Base-by-base conservation (phyloP, 2,888 invertebrate species). In the Byasa hedistus region DNA sequence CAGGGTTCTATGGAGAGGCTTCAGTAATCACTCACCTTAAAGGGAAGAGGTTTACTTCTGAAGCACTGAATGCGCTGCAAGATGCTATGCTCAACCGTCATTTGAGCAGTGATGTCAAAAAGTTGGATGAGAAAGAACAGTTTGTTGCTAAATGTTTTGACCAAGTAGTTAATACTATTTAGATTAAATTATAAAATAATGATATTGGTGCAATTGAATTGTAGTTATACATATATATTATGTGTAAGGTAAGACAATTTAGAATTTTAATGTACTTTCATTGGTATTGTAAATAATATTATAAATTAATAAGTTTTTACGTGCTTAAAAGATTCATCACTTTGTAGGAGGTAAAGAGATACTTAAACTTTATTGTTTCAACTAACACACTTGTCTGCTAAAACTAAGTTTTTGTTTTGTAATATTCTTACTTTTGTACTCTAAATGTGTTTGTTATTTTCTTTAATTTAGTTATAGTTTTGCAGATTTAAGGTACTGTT, bases 21-120 rank as follows among this genome's bases (percentile, higher is more conserved):
- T 93, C 94, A 39, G 93, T 94, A 3, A 92, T 95, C 60, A 94
- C 94, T 5, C 93, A 93, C 70, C 86, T 95, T 12, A 93, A 94
- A 76, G 95, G 95, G 21, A 93, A 94, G 70, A 91, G 92, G 76
- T 95, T 95, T 81, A 93, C 94, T 1, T 93, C 94, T 22, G 93
- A 94, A 79, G 93, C 94, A 12, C 86, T 94, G 15, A 89, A 87
- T 56, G 93, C 92, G 19, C 89, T 95, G 24, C 93, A 95, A 72
- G 87, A 91, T 52, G 92, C 92, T 3, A 87, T 92, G 88, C 77
- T 92, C 64, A 89, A 87, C 1, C 82, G 87, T 56, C 91, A 86
- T 71, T 68, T 75, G 68, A 71, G 73, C 23, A 76, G 76, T 61
- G 88, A 89, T 67, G 78, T 78, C 56, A 85, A 74, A 62, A 85